Evolutionary conservation across 2,113 vertebrate species (phyloP), one percentile per base, ranked within the genome.

Genomic region (Odontophorus gujanensis): DNA sequence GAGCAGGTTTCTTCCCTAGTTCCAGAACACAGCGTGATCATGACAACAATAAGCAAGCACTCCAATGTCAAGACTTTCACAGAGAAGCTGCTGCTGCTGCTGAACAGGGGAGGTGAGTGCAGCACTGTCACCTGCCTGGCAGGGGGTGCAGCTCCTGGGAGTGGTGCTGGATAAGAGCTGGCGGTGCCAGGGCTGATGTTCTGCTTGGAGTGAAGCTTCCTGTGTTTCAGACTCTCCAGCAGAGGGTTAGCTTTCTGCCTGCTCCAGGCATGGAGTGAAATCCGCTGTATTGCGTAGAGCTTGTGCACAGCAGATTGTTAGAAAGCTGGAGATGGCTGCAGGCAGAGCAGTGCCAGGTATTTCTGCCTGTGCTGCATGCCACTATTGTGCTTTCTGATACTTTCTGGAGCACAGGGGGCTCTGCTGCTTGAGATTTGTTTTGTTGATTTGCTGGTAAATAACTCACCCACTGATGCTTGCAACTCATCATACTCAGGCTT

Each of bases 31-130:
- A 99, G 99, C 7, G 95, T 98, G 81, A 98, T 99, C 96, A 99
- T 99, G 99, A 97, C 98, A 34, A 98, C 99, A 36, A 96, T 99
- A 95, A 98, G 97, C 91, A 98, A 98, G 96, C 98, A 98, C 91
- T 95, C 96, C 19, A 99, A 99, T 1, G 98, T 99, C 81, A 99
- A 99, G 98, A 96, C 98, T 87, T 98, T 99, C 81, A 98, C 99
- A 1, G 99, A 99, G 93, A 99, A 99, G 96, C 97, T 99, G 69
- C 96, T 99, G 53, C 91, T 99, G 93, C 98, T 99, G 57, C 96
- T 99, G 51, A 99, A 99, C 98, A 97, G 99, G 97, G 99, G 98
- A 85, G 99, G 99, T 99, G 93, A 98, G 97, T 78, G 67, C 6
- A 2, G 47, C 43, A 8, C 55, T 34, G 2, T 15, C 61, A 5